Base-by-base conservation (phyloP, 2,888 invertebrate species). In the Phoenoteleia sp. region DNA sequence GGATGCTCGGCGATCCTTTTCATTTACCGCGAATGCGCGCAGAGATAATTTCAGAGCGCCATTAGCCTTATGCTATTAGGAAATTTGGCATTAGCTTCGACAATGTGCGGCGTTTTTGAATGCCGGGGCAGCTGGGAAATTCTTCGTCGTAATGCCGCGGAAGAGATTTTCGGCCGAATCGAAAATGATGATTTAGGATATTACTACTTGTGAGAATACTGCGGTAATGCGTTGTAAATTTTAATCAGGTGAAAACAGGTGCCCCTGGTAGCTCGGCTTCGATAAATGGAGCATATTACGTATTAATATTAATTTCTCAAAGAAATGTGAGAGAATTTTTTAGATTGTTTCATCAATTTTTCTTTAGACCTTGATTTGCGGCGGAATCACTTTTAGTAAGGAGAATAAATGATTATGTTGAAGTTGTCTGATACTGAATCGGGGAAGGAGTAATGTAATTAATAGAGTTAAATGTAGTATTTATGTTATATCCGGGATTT, bases 281-380 rank as follows among this genome's bases (percentile, higher is more conserved):
- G 5, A 42, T 17, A 42, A 33, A 11, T 33, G 33, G 4, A 9
- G 33, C 11, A 9, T 33, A 33, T 33, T 33, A 33, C 17, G 36
- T 56, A 56, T 71, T 56, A 58, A 71, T 58, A 45, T 71, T 45
- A 58, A 58, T 58, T 42, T 71, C 56, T 29, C 42, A 33, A 29
- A 19, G n/a, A 29, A 13, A 9, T 42, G 27, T 15, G 39, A 11
- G 17, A 36, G 39, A 69, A 69, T 39, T 69, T 69, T 58, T 45
- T 19, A 21, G 36, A 69, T 71, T 71, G 71, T 71, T 71, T 71
- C 71, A 71, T 69, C 54, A 71, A 56, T 71, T 71, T 56, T 71
- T 56, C 39, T 42, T 39, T 17, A n/a, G 17, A 29, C 54, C 54
- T 52, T 36, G 67, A 25, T 52, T 21, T 25, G 52, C 23, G 23